Evolutionary conservation across 35 echinoderm and acorn worm genomes (phyloP).

Genomic region (Patiria miniata): DNA sequence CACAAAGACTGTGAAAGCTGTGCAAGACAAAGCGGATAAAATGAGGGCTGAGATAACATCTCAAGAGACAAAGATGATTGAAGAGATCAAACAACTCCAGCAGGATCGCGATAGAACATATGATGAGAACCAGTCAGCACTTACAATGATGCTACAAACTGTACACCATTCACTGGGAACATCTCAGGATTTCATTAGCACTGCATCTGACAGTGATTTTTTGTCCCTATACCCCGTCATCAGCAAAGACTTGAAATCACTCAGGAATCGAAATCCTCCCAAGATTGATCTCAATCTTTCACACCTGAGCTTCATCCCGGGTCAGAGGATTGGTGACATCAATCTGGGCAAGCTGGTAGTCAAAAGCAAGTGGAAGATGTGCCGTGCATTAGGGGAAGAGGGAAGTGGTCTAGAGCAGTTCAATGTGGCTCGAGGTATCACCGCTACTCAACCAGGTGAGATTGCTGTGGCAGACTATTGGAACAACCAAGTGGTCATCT

Average conservation of each 20-base stretch:
- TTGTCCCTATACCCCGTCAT: neutral
- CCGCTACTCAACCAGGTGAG: neutral
- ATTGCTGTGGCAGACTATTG: neutral
- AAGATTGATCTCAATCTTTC: neutral
- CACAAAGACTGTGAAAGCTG: neutral
- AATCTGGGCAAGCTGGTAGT: neutral
- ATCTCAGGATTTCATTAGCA: neutral
- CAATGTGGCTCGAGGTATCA: neutral
- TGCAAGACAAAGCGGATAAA: neutral
- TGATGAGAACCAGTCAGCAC: neutral
- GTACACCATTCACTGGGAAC: neutral
- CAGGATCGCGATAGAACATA: neutral
- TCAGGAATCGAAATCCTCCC: neutral
- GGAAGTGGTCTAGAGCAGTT: neutral
- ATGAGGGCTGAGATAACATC: neutral
- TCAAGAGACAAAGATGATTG: neutral
- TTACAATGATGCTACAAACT: neutral
- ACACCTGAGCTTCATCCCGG: neutral
- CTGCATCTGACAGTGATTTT: neutral
- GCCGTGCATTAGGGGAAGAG: too few relatives aligned
- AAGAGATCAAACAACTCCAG: neutral
- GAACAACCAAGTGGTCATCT: neutral
- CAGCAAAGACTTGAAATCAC: neutral
- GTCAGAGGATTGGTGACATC: neutral
- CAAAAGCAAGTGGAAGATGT: neutral